phyloP scores from a whole-genome alignment of 2,113 vertebrate genomes.

The Neolamprologus falcicula region DNA sequence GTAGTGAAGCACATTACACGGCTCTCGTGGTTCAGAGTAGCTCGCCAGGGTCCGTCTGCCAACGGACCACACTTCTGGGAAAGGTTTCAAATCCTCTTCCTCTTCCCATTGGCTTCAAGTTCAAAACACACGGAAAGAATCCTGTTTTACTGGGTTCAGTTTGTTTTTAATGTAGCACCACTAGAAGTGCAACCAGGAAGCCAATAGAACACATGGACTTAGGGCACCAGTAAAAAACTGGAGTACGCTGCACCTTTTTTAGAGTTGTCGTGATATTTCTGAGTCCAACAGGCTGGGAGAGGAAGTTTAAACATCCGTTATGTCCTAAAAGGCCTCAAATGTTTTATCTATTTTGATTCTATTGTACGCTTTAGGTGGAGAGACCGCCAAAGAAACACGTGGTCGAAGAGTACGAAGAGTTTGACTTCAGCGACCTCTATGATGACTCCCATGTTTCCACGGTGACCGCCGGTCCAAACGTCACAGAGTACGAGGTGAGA shows the following conservation, averaged over 20 bases:
- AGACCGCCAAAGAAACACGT: constrained; percentile 17
- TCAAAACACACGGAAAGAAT: not conserved
- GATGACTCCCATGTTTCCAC: constrained; percentile 59
- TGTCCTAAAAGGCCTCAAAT: not conserved
- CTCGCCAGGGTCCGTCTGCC: not conserved
- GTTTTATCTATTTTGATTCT: not conserved
- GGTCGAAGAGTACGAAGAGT: constrained; percentile 58
- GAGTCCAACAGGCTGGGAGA: not conserved
- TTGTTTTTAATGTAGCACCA: not conserved
- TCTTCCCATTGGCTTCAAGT: not conserved
- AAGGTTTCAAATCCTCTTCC: constrained; percentile 14
- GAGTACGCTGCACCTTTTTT: not conserved
- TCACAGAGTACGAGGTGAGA: constrained; percentile 73
- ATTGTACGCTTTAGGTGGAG: constrained; percentile 45
- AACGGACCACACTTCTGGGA: not conserved
- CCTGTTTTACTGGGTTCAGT: not conserved
- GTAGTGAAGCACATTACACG: not conserved
- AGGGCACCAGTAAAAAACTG: not conserved
- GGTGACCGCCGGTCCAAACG: constrained; percentile 45
- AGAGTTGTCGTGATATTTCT: not conserved
- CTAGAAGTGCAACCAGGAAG: not conserved
- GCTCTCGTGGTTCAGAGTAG: not conserved
- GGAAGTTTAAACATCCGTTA: rapidly evolving
- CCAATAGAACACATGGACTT: not conserved
- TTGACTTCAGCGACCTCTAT: constrained; percentile 64